Conservation (phyloP, 2,888 invertebrate species). For the Dicranocentrus wangi region DNA sequence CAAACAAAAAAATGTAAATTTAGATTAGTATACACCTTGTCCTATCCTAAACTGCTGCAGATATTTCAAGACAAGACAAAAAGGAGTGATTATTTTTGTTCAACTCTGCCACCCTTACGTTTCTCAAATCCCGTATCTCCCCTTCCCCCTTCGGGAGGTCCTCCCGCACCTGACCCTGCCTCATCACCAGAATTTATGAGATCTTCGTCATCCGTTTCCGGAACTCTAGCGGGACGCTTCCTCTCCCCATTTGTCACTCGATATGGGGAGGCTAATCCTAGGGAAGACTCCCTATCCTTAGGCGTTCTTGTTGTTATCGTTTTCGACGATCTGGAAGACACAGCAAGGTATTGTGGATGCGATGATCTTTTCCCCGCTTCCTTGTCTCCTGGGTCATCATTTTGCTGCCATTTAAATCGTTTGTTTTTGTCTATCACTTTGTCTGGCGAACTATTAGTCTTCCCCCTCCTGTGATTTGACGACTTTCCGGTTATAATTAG, state of each 20-base stretch:
- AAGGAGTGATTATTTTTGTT: too few species aligned
- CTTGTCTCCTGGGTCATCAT: conserved; percentile 26
- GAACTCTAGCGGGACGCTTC: conserved; percentile 45
- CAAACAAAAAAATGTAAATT: background rate
- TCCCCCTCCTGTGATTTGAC: conserved; percentile 8
- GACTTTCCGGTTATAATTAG: conserved; percentile 62
- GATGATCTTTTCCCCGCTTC: conserved; percentile 21
- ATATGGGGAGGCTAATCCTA: conserved; percentile 33
- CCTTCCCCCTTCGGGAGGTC: conserved; percentile 32
- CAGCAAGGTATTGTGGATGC: conserved; percentile 11
- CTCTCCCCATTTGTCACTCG: conserved; percentile 31
- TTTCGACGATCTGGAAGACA: conserved; percentile 21
- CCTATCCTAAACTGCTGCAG: too few species aligned
- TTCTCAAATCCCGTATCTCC: conserved; percentile 59
- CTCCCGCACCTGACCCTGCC: conserved; percentile 47
- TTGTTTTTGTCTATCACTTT: conserved; percentile 43
- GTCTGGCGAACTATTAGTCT: background rate
- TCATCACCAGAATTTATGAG: conserved; percentile 66
- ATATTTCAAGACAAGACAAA: too few species aligned
- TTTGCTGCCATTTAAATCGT: conserved; percentile 41
- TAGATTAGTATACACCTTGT: too few species aligned
- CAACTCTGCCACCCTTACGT: too few species aligned
- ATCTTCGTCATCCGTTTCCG: conserved; percentile 70
- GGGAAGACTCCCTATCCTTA: conserved; percentile 33
- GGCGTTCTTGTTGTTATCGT: conserved; percentile 35